phyloP scores from a whole-genome alignment of 2,113 vertebrate species.

The Eurypyga helias region DNA sequence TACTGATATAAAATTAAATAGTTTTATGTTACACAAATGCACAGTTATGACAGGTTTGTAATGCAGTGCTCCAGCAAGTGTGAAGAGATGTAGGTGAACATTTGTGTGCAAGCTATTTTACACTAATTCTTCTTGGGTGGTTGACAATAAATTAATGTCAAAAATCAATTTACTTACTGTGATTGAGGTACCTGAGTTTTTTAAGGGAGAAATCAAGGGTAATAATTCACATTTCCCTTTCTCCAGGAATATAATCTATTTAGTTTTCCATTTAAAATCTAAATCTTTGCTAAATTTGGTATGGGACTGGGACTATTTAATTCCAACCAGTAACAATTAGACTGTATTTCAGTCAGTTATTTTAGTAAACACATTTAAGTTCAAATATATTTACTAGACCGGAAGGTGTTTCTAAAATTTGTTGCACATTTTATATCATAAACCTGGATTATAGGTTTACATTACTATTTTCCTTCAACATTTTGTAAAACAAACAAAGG shows the following conservation, averaged over 20 bases:
- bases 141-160: neutral
- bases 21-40: neutral
- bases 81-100: neutral
- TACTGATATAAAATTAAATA: neutral
- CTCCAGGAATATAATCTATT: conserved; percentile 18
- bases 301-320: conserved; percentile 41
- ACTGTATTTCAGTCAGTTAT: conserved; percentile 37
- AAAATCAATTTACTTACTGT: conserved; percentile 56
- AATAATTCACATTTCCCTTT: conserved; percentile 59
- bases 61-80: neutral
- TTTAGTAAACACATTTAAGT: conserved; percentile 64
- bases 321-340: conserved; percentile 49
- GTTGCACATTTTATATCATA: conserved; percentile 57
- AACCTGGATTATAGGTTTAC: conserved; percentile 62
- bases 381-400: conserved; percentile 64
- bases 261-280: conserved; percentile 18
- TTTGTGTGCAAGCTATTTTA: conserved; percentile 25
- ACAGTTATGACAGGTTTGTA: neutral
- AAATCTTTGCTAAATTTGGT: conserved; percentile 30
- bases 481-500: conserved; percentile 70
- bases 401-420: conserved; percentile 63
- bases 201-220: conserved; percentile 24
- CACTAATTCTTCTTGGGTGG: neutral
- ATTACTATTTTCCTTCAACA: conserved; percentile 60
- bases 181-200: conserved; percentile 17